Percentiles rank a stretch among this genome's conserved stretches.
These are phyloP conservation scores for Astyanax mexicanus DNA, from an alignment of 2,797 vertebrate genomes.

Conservation along the genomic window DNA sequence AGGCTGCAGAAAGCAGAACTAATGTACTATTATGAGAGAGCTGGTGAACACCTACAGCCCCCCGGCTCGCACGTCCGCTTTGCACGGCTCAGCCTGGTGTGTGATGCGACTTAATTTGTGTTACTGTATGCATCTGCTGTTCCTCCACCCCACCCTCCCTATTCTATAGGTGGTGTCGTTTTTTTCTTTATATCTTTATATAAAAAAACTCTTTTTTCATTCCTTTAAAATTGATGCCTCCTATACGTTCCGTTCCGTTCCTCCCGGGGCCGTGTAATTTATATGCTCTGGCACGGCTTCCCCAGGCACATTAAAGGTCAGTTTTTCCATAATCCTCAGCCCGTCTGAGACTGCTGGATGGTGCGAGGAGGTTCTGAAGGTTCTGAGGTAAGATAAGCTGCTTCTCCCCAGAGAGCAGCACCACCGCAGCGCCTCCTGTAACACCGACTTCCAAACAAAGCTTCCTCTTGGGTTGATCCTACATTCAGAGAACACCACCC, in stretches of 20 bases:
- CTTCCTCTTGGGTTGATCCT: background rate
- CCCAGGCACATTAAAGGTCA: conserved; percentile 77
- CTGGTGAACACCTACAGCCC: background rate
- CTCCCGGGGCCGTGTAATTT: conserved; percentile 59
- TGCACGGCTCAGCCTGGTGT: background rate
- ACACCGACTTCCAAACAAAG: conserved; percentile 8
- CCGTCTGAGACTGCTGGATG: conserved; percentile 41
- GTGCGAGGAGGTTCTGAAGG: conserved; percentile 35
- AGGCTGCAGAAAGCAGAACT: background rate
- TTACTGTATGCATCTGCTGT: background rate
- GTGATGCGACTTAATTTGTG: background rate
- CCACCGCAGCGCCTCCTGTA: conserved; percentile 1
- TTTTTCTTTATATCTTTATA: too few species aligned
- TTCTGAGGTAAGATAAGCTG: conserved; percentile 45
- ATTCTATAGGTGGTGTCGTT: background rate
- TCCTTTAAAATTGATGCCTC: conserved; percentile 9
- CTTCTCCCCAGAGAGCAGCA: conserved; percentile 20
- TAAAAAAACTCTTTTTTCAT: conserved; percentile 1
- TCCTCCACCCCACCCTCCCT: background rate
- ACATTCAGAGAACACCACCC: background rate
- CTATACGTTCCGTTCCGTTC: conserved; percentile 23
- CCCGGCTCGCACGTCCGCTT: background rate
- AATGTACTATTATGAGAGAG: background rate
- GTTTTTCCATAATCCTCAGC: conserved; percentile 59
- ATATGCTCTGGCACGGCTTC: conserved; percentile 73